Evolutionary conservation across 2,888 invertebrate genomes (phyloP), one percentile per base, ranked within the genome.

Genomic region (Lydus trimaculatus): DNA sequence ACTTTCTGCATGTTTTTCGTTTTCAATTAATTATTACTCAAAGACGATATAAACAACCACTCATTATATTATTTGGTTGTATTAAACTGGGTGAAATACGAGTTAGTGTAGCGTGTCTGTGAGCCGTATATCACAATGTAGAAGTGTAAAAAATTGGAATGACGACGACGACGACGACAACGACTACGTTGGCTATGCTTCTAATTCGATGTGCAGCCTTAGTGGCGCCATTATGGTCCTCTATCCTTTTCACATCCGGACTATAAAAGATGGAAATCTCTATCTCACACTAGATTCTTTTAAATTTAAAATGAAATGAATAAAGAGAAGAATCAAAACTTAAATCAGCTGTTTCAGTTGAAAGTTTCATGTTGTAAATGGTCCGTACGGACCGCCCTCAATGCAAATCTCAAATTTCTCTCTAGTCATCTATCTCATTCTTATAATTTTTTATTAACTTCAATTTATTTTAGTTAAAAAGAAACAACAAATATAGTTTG

Each of bases 201-300:
- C 81, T 83, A 84, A 84, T 83, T 82, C 82, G 77, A 78, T 80
- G 78, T 81, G 80, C 75, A 82, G 82, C 80, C 84, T 70, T 72
- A 67, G 71, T 79, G 83, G 83, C 83, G 83, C 83, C 83, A 75
- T 63, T 59, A 66, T 56, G 58, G 64, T 69, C 72, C 67, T 63
- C 52, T 63, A 68, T 70, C 76, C 81, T 79, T 66, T 68, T 74
- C 73, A 80, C 80, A 81, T 81, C 81, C 81, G 80, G 78, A 82
- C 79, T 25, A 13, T 25, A 25, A 52, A 52, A 4, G 4, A 13
- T 74, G 66, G 65, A 17, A 65, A 56, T 65, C 43, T 67, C 58
- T 52, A 63, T 65, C 66, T 63, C 60, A 56, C 65, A 67, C 61
- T 31, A 48, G 43, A 48, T 58, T 28, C 58, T 52, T 61, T n/a